Conservation (phyloP, 2,113 vertebrate genomes). For the Heteronetta atricapilla region DNA sequence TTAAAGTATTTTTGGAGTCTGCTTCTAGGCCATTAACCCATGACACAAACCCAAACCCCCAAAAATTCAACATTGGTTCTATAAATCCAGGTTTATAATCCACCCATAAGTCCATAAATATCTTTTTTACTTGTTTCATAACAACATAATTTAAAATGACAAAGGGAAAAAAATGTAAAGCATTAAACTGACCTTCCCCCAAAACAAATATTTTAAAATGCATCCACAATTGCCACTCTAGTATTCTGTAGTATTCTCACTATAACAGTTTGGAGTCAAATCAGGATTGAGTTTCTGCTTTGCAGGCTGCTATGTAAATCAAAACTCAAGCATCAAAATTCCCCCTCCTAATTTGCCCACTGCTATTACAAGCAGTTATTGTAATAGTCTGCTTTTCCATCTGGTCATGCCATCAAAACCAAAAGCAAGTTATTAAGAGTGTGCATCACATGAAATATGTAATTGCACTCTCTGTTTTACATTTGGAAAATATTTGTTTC, state of each 20-base stretch:
- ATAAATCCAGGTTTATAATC: neutral
- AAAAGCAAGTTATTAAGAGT: neutral
- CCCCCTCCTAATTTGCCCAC: neutral
- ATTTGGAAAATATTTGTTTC: neutral
- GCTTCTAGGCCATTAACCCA: neutral
- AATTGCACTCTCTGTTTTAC: neutral
- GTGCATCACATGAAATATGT: neutral
- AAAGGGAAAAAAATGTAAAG: neutral
- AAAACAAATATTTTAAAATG: neutral
- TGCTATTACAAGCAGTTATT: neutral
- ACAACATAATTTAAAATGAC: neutral
- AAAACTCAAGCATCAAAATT: neutral
- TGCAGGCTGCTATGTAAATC: neutral
- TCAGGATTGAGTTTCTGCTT: neutral
- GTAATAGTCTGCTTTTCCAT: neutral
- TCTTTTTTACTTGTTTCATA: neutral
- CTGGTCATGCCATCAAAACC: neutral
- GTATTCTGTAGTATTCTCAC: neutral
- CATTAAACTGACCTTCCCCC: neutral
- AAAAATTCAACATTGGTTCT: neutral
- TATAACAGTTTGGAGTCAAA: neutral
- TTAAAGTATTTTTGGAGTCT: neutral
- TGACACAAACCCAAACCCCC: neutral
- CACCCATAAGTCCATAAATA: neutral
- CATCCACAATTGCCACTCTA: neutral